phyloP scores from a whole-genome alignment of 1,140 invertebrate genomes.

The Rhysida immarginata region DNA sequence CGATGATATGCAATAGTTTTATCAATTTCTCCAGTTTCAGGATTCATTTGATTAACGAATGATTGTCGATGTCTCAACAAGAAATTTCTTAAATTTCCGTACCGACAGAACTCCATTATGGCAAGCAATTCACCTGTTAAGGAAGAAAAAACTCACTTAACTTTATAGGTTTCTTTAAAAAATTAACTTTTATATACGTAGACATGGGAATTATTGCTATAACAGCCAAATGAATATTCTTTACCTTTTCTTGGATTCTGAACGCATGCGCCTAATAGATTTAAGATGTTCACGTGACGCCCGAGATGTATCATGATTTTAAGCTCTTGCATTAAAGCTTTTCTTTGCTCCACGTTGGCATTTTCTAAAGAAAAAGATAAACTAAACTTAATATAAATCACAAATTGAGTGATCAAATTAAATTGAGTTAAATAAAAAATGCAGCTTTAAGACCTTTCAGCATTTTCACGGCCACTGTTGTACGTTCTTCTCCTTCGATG shows the following conservation, averaged over 20 bases:
- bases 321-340: conserved; percentile 68
- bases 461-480: conserved; percentile 73
- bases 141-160: background rate
- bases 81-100: conserved; percentile 78
- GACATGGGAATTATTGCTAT: background rate
- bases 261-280: conserved; percentile 82
- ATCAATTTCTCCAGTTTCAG: conserved; percentile 19
- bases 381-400: conserved; percentile 17
- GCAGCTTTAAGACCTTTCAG: too few species aligned
- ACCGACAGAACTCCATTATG: conserved; percentile 84
- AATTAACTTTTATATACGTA: too few species aligned
- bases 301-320: conserved; percentile 93
- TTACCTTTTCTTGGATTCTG: conserved; percentile 75
- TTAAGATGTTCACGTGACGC: conserved; percentile 86
- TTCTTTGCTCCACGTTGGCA: conserved; percentile 26
- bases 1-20: too few species aligned
- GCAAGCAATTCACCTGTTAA: conserved; percentile 65
- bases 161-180: background rate
- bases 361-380: conserved; percentile 12
- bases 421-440: too few species aligned
- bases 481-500: conserved; percentile 44
- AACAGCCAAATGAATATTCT: conserved; percentile 13
- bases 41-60: conserved; percentile 66
- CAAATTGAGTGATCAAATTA: background rate
- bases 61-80: conserved; percentile 53